A percentile compares a stretch with the other conserved stretches of the same genome.
Conservation (phyloP, 2,113 vertebrate genomes). For the Microcebus ravelobensis region DNA sequence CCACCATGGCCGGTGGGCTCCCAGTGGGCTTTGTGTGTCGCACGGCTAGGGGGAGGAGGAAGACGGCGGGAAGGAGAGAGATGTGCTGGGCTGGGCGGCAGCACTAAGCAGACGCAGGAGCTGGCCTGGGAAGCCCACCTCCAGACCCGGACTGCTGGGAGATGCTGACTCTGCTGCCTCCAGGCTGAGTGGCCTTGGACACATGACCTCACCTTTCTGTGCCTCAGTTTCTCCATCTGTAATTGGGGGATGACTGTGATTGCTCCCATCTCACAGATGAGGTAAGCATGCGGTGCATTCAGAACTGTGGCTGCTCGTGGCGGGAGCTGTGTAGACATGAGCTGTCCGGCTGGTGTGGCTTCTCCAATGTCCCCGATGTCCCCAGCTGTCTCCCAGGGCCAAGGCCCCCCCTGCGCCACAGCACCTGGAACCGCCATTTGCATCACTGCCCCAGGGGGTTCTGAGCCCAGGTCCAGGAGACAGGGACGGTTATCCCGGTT, state of each 20-base stretch:
- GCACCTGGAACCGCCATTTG: background rate
- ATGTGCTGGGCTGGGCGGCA: background rate
- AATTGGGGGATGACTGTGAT: background rate
- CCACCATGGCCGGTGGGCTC: background rate
- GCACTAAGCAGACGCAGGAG: background rate
- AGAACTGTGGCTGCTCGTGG: background rate
- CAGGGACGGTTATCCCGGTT: accelerated
- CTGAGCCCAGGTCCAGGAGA: background rate
- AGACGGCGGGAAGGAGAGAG: background rate
- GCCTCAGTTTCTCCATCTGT: background rate
- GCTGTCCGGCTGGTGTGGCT: background rate
- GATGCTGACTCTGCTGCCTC: background rate
- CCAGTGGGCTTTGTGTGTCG: background rate
- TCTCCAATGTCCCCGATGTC: background rate
- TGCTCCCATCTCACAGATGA: background rate
- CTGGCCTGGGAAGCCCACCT: background rate
- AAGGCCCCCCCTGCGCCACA: background rate
- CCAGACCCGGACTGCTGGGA: background rate
- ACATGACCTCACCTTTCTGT: background rate
- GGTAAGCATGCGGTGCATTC: background rate
- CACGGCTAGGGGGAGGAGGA: too few species aligned
- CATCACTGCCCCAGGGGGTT: background rate
- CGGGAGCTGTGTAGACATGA: accelerated
- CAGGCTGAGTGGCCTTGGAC: background rate
- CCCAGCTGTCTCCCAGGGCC: background rate